Percentiles rank a stretch among this genome's conserved stretches.
Evolutionary conservation across 2,113 vertebrate species (phyloP).

Genomic region (Protobothrops flavoviridis): DNA sequence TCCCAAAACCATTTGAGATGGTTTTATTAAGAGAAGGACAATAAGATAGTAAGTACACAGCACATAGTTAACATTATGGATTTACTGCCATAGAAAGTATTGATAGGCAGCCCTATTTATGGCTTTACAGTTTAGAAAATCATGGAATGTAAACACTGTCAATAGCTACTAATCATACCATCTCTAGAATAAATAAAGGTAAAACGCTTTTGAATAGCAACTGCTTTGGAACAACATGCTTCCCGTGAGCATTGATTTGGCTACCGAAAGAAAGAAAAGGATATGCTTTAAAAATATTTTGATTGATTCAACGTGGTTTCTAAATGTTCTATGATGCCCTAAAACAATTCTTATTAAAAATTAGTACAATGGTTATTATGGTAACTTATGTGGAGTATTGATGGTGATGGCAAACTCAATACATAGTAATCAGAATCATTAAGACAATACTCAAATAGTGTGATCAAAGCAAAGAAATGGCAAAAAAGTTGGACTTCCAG

Average conservation of each 20-base stretch:
- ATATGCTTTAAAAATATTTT: neutral
- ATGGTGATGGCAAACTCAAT: neutral
- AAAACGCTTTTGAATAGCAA: neutral
- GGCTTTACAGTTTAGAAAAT: neutral
- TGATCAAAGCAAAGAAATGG: neutral
- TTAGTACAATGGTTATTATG: neutral
- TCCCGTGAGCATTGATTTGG: neutral
- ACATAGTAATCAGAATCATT: neutral
- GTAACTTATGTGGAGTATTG: neutral
- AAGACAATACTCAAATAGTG: neutral
- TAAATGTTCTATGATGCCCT: neutral
- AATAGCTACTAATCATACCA: neutral
- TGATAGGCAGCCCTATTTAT: neutral
- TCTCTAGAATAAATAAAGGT: neutral
- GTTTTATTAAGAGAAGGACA: neutral
- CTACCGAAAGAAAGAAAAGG: neutral
- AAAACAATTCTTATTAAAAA: neutral
- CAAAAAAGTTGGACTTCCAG: neutral
- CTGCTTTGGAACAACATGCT: neutral
- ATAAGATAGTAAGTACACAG: neutral
- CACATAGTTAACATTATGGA: neutral
- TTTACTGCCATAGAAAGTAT: neutral
- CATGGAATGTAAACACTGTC: neutral
- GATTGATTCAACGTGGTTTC: neutral
- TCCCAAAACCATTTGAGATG: neutral